Evolutionary conservation across 1,140 invertebrate species (phyloP).

Genomic region (Helicoverpa zea): DNA sequence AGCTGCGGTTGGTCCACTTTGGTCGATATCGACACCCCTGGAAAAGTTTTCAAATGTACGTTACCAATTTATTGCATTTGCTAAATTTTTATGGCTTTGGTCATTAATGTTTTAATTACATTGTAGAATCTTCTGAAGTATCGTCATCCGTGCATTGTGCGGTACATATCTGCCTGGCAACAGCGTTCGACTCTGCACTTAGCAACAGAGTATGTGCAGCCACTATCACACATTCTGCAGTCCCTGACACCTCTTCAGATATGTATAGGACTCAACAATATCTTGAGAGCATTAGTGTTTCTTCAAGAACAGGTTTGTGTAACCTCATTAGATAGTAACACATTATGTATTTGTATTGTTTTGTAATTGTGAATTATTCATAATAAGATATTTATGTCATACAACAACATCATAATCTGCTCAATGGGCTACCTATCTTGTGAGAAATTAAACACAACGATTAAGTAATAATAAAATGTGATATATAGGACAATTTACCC

Average conservation of each 20-base stretch:
- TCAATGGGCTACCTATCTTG: no score
- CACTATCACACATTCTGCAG: constrained; percentile 89
- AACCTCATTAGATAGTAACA: neutral
- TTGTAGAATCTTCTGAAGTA: constrained; percentile 93
- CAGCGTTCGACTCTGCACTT: constrained; percentile 91
- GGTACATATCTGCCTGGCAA: constrained; percentile 93
- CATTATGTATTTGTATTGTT: no score
- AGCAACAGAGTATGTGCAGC: constrained; percentile 92
- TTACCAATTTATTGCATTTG: constrained; percentile 32
- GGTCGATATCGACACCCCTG: constrained; percentile 89
- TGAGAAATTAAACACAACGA: no score
- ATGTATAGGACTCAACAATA: constrained; percentile 92
- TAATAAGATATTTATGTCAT: no score
- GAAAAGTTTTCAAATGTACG: constrained; percentile 92
- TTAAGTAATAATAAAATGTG: no score
- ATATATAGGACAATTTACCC: no score
- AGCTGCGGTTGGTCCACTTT: constrained; percentile 88
- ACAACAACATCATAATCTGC: no score
- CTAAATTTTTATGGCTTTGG: neutral
- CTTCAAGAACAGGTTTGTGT: constrained; percentile 90
- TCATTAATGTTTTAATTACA: constrained; percentile 43
- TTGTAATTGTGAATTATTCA: no score
- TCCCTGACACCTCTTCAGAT: constrained; percentile 91
- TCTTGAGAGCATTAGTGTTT: constrained; percentile 92
- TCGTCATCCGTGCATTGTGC: constrained; percentile 93